A percentile compares a stretch with the other conserved stretches of the same genome.
These are phyloP conservation scores for Sandelia bainsii DNA, from an alignment of 2,797 vertebrate genomes.

Conservation along the genomic window DNA sequence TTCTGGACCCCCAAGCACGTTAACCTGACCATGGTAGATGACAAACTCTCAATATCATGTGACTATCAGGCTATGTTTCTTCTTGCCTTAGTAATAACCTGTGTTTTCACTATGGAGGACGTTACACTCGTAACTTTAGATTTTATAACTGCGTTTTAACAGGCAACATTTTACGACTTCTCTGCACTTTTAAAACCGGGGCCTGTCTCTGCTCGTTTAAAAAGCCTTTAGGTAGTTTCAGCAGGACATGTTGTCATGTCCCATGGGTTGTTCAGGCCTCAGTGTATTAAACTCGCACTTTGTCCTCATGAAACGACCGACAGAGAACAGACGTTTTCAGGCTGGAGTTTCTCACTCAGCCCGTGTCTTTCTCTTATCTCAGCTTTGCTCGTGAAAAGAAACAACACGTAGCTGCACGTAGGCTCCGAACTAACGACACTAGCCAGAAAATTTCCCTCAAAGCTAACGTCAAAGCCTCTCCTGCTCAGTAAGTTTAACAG, in stretches of 20 bases:
- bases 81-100: too few relatives aligned
- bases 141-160: too few relatives aligned
- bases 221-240: not conserved
- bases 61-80: too few relatives aligned
- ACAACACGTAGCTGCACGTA: not conserved
- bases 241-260: not conserved
- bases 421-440: not conserved
- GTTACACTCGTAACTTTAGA: too few relatives aligned
- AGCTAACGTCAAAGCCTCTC: not conserved
- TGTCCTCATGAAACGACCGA: not conserved
- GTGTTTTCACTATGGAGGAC: not conserved
- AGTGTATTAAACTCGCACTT: not conserved
- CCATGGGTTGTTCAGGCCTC: not conserved
- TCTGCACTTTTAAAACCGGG: not conserved
- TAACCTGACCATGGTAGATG: too few relatives aligned
- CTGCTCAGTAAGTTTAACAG: conserved; percentile 55
- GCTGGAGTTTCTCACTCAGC: not conserved
- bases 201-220: conserved; percentile 1
- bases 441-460: not conserved
- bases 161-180: not conserved
- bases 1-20: too few relatives aligned
- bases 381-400: not conserved
- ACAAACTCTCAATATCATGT: too few relatives aligned
- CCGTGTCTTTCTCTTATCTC: not conserved
- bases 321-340: not conserved